Base-by-base conservation (phyloP, 2,888 invertebrate genomes). In the Campoletis raptor region DNA sequence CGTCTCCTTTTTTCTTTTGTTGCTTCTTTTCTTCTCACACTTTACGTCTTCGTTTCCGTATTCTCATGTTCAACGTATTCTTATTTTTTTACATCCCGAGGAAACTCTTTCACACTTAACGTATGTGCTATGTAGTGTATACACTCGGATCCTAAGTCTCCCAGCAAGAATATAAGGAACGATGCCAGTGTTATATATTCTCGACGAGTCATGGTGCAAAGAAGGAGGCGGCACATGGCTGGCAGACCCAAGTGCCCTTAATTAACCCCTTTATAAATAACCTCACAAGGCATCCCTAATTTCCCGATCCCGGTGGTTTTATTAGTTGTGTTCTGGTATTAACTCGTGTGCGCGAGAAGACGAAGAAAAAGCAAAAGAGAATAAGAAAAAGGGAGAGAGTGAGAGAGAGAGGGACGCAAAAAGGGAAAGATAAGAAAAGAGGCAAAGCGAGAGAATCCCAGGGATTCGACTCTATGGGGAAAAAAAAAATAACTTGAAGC, bases 221-320 rank as follows among this genome's bases (percentile, higher is more conserved):
- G 74, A 76, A 76, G 73, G 24, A 83, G 83, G 72, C 64, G 72
- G 78, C 61, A 64, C 82, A 61, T 6, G 69, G 45, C 42, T 61
- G 74, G 42, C 69, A 73, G 42, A 78, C 72, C 83, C 66, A 78
- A 83, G 83, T 85, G 88, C 87, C 88, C 90, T 92, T 92, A 91
- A 92, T 92, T 92, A 92, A 92, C 91, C 90, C 91, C 90, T 92
- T 92, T 91, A 92, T 92, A 92, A 92, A 92, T 92, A 92, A 91
- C 91, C 89, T 91, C 90, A 90, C 90, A 88, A 90, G 92, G 90
- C 90, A 90, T 91, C 91, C 90, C 92, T 91, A 92, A 92, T 92
- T 91, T 90, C 89, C 90, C 84, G 85, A 77, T 88, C 85, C 66
- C 86, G 77, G 52, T 73, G 54, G 70, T 83, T 77, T 86, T 87